Percentiles rank a stretch among this genome's conserved stretches.
These are phyloP conservation scores for Telenomus remus DNA, from an alignment of 1,140 invertebrate species.

Conservation along the genomic window DNA sequence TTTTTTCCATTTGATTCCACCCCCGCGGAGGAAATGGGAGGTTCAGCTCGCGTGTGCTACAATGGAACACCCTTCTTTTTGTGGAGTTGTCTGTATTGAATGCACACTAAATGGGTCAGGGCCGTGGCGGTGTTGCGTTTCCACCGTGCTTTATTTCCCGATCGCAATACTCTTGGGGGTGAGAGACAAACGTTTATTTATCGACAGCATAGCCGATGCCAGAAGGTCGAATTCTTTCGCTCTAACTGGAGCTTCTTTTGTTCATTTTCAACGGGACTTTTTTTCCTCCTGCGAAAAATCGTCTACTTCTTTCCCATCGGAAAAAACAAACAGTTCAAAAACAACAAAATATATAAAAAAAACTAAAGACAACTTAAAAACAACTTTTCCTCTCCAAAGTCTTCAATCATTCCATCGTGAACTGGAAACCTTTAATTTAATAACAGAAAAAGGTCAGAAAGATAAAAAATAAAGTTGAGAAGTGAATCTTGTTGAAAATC, in stretches of 20 bases:
- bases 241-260: background rate
- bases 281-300: background rate
- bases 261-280: background rate
- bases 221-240: constrained; percentile 24
- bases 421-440: too few species aligned
- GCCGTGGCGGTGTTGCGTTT: constrained; percentile 56
- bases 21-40: constrained; percentile 61
- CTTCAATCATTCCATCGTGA: too few species aligned
- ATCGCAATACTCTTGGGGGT: constrained; percentile 24
- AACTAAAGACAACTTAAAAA: too few species aligned
- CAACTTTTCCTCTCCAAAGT: too few species aligned
- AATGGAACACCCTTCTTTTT: constrained; percentile 57
- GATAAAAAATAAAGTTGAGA: too few species aligned
- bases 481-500: too few species aligned
- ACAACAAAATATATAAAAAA: too few species aligned
- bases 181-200: constrained; percentile 19
- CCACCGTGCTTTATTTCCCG: constrained; percentile 40
- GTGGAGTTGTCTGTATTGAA: constrained; percentile 55
- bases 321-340: too few species aligned
- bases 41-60: constrained; percentile 48
- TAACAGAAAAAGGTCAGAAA: too few species aligned
- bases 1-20: constrained; percentile 16
- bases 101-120: constrained; percentile 66
- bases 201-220: constrained; percentile 4
- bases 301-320: too few species aligned